Conservation (phyloP, 2,888 invertebrate genomes). For the Lacanobia oleracea region DNA sequence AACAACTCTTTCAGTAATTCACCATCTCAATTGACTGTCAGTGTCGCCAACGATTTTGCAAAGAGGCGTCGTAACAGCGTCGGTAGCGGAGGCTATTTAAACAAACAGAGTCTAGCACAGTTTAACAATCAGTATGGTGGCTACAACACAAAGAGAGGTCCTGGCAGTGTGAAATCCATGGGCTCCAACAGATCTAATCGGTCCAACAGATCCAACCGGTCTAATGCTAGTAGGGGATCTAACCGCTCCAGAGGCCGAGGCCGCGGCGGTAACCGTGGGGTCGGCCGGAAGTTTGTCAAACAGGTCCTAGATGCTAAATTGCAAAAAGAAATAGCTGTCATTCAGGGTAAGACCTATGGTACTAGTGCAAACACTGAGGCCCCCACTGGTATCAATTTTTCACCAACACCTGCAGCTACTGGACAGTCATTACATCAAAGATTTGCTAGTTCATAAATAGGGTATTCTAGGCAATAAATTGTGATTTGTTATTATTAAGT, state of each 20-base stretch:
- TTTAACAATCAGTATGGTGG: constrained; percentile 82
- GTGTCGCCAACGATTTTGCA: constrained; percentile 86
- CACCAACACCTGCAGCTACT: constrained; percentile 84
- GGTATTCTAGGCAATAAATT: constrained; percentile 24
- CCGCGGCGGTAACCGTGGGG: constrained; percentile 79
- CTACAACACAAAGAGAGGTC: constrained; percentile 80
- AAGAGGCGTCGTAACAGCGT: constrained; percentile 85
- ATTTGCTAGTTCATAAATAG: constrained; percentile 80
- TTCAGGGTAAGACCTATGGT: constrained; percentile 83
- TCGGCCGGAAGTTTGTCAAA: constrained; percentile 83
- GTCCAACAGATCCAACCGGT: constrained; percentile 75
- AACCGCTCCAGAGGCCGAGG: constrained; percentile 79
- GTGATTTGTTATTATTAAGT: constrained; percentile 53
- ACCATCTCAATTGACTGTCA: constrained; percentile 84
- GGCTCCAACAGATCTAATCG: constrained; percentile 82
- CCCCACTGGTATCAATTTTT: constrained; percentile 79
- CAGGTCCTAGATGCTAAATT: constrained; percentile 83
- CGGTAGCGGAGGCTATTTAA: constrained; percentile 83
- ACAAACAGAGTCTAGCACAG: constrained; percentile 83
- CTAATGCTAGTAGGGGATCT: constrained; percentile 78
- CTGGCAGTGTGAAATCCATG: constrained; percentile 85
- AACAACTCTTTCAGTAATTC: constrained; percentile 82
- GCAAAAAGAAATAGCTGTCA: constrained; percentile 86
- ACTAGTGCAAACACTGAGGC: constrained; percentile 64
- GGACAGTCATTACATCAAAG: constrained; percentile 85